Percentiles rank a stretch among this genome's conserved stretches.
These are phyloP conservation scores for Isaurus tuberculatus DNA, from an alignment of 92 coral and sea anemone genomes.

Conservation along the genomic window DNA sequence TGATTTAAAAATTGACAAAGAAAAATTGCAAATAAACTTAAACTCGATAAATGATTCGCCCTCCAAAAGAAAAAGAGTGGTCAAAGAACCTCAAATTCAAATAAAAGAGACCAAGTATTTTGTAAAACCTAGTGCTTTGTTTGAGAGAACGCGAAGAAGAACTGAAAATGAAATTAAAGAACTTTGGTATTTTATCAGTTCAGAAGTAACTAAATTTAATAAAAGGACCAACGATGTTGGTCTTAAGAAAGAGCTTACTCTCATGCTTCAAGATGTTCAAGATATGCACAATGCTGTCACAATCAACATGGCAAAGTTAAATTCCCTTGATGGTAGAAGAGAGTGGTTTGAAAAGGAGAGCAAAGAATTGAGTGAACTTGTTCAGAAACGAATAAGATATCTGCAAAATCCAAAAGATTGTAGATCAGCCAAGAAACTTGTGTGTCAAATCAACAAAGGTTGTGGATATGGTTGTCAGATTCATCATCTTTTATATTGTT, in stretches of 20 bases:
- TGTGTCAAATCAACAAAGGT: conserved; percentile 92
- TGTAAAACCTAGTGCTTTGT: conserved; percentile 59
- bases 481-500: conserved; percentile 92
- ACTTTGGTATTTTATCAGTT: conserved; percentile 90
- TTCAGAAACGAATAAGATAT: conserved; percentile 76
- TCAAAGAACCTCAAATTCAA: background rate
- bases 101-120: conserved; percentile 4
- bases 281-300: conserved; percentile 81
- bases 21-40: conserved; percentile 56
- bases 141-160: conserved; percentile 70
- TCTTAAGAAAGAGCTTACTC: conserved; percentile 56
- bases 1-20: conserved; percentile 65
- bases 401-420: conserved; percentile 94
- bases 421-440: conserved; percentile 81
- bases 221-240: conserved; percentile 37
- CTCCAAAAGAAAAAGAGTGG: conserved; percentile 20
- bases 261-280: conserved; percentile 73
- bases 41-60: conserved; percentile 49
- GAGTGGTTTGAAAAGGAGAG: conserved; percentile 80
- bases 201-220: conserved; percentile 80
- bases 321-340: conserved; percentile 58
- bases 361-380: conserved; percentile 71
- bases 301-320: conserved; percentile 72
- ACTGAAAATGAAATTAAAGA: conserved; percentile 84
- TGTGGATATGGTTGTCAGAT: conserved; percentile 98